Base-by-base conservation (phyloP, 2,888 invertebrate genomes). In the Oeneis ivallda region DNA sequence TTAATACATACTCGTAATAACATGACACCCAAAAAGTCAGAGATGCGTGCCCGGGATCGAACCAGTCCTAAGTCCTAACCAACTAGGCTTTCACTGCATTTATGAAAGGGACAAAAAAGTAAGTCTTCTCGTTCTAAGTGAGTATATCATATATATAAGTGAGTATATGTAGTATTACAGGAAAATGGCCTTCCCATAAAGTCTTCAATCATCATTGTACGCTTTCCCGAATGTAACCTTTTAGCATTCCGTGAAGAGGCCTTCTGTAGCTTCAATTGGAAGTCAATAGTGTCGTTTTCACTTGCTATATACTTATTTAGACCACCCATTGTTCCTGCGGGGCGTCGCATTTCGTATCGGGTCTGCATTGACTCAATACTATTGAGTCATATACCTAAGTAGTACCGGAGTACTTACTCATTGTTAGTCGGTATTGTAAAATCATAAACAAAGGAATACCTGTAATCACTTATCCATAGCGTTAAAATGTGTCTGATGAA, bases 261-360 rank as follows among this genome's bases (percentile, higher is more conserved):
- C 71, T 75, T 77, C 75, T 76, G 77, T 72, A 69, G 76, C 72
- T 70, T 70, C 76, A 74, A 78, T 76, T 76, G 75, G 76, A 78
- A 79, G 72, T 65, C 75, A 73, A 62, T 67, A 78, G 81, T 84
- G 79, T 87, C 81, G 72, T 81, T 79, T 84, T 83, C 80, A 79
- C 75, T 75, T 62, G 71, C 71, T 72, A 72, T n/a, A n/a, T 77
- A 77, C 77, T 78, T 78, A 78, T 80, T 80, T 80, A 77, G 78
- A 79, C 76, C 78, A 80, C 78, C 82, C 82, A 84, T 84, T 86
- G 84, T 86, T 85, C 74, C 76, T 62, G 37, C 72, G 76, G 71
- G 73, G 80, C 72, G 70, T 84, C 80, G 75, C 64, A 76, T 84
- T 82, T 79, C 81, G 74, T 75, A 79, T 74, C 79, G 75, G 75